A percentile compares a stretch with the other conserved stretches of the same genome.
These are phyloP conservation scores for Amiota communis DNA, from an alignment of 2,888 invertebrate genomes.

Conservation along the genomic window DNA sequence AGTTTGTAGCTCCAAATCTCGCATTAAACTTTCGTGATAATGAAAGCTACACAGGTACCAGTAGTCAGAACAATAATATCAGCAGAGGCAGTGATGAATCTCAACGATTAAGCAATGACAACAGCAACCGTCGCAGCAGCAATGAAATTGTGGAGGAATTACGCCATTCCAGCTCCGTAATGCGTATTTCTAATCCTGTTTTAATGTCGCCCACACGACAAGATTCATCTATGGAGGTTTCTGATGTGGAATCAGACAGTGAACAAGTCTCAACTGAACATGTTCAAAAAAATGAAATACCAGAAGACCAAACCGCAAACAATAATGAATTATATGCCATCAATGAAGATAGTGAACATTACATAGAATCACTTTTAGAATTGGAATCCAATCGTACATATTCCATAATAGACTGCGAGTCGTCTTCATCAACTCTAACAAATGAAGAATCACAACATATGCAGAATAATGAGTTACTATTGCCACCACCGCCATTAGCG, in stretches of 20 bases:
- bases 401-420: too few relatives aligned
- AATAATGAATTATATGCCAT: background rate
- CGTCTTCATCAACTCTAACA: too few relatives aligned
- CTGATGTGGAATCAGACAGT: background rate
- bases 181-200: conserved; percentile 5
- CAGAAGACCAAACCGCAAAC: background rate
- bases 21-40: background rate
- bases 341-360: background rate
- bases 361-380: too few relatives aligned
- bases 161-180: conserved; percentile 23
- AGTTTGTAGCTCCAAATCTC: background rate
- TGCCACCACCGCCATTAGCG: background rate
- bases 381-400: too few relatives aligned
- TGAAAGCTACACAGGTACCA: background rate
- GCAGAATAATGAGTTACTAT: too few relatives aligned
- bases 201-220: conserved; percentile 11
- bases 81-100: background rate
- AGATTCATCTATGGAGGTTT: too few relatives aligned
- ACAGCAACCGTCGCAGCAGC: background rate
- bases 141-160: conserved; percentile 25
- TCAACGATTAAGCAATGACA: too few relatives aligned
- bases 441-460: too few relatives aligned
- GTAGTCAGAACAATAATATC: too few relatives aligned
- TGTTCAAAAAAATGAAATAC: too few relatives aligned
- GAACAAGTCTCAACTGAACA: background rate